These are phyloP conservation scores for Erpornis zantholeuca DNA, from an alignment of 2,113 vertebrate species.

Conservation along the genomic window DNA sequence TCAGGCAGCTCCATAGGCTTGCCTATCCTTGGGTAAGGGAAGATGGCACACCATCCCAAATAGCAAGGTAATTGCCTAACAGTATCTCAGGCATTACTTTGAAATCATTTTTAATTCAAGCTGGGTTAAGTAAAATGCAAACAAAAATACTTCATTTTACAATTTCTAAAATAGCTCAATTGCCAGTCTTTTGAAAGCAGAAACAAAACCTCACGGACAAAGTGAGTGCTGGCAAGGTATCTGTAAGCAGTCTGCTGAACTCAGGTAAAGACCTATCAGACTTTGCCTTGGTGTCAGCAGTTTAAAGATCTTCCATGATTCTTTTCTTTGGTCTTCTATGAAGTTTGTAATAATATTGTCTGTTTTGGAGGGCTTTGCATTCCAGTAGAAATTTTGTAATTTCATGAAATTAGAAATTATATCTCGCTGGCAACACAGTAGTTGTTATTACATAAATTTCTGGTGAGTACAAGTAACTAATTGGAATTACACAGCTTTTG, in stretches of 20 bases:
- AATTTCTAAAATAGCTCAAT: not conserved
- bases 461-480: not conserved
- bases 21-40: not conserved
- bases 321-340: not conserved
- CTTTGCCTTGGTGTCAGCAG: not conserved
- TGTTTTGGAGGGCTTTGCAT: not conserved
- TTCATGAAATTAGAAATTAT: not conserved
- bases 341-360: not conserved
- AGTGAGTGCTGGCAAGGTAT: not conserved
- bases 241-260: not conserved
- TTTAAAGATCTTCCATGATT: not conserved
- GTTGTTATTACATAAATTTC: not conserved
- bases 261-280: not conserved
- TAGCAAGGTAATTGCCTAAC: not conserved
- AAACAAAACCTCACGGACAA: not conserved
- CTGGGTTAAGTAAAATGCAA: not conserved
- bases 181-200: not conserved
- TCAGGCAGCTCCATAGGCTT: not conserved
- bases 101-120: not conserved
- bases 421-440: not conserved
- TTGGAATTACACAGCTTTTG: not conserved
- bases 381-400: not conserved
- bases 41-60: fast-evolving
- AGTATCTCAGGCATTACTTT: not conserved
- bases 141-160: not conserved